Evolutionary conservation across 1,140 invertebrate genomes (phyloP).

Genomic region (Scaptomyza hsui): DNA sequence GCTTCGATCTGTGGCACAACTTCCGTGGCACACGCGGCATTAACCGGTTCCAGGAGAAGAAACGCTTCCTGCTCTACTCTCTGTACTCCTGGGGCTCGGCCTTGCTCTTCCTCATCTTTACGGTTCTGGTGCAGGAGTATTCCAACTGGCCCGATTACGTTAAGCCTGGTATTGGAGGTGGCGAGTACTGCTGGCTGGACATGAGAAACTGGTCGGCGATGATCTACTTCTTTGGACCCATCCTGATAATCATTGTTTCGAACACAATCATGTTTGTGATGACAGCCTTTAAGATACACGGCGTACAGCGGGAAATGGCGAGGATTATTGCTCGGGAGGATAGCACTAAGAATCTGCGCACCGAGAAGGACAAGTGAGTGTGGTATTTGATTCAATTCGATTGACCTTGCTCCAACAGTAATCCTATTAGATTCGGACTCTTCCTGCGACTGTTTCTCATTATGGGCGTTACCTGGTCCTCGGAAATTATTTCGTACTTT

Average conservation of each 20-base stretch:
- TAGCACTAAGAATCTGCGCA: conserved; percentile 85
- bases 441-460: conserved; percentile 90
- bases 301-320: conserved; percentile 86
- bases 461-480: conserved; percentile 90
- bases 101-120: conserved; percentile 83
- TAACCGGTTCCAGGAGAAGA: conserved; percentile 84
- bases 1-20: conserved; percentile 91
- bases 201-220: conserved; percentile 84
- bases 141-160: conserved; percentile 80
- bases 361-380: conserved; percentile 87
- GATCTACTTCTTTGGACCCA: conserved; percentile 91
- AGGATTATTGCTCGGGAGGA: conserved; percentile 86
- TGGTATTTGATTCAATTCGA: background rate
- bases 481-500: conserved; percentile 88
- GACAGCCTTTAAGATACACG: conserved; percentile 88
- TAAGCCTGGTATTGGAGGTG: conserved; percentile 85
- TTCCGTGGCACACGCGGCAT: conserved; percentile 86
- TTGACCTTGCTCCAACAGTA: conserved; percentile 20
- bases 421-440: conserved; percentile 86
- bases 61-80: conserved; percentile 88
- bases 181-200: conserved; percentile 86
- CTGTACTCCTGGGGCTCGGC: conserved; percentile 90
- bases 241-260: conserved; percentile 88
- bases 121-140: conserved; percentile 85
- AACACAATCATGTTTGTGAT: conserved; percentile 90